Evolutionary conservation across 1,140 invertebrate genomes (phyloP), one percentile per base, ranked within the genome.

Genomic region (Teleogryllus occipitalis): DNA sequence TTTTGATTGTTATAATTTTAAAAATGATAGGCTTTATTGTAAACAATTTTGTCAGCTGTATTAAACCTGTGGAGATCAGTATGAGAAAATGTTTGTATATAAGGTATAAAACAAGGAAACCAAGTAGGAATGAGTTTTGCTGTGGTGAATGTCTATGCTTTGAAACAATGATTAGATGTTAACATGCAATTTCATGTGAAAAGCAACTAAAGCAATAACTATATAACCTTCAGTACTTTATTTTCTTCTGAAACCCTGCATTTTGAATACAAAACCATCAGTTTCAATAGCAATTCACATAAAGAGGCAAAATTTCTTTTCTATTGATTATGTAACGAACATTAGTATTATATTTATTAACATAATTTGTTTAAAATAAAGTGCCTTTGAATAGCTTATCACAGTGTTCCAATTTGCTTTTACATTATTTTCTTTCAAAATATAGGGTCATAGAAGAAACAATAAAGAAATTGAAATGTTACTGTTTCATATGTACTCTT

Each of bases 191-290:
- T 65, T 65, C 54, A 65, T 65, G 18, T 65, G 18, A 65, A 18
- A 65, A 65, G 54, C 54, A 65, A 65, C 54, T 65, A 65, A 65
- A 65, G 54, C 54, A 65, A 65, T 65, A 65, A 65, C 18, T 65
- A 18, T 65, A 65, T 65, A 14, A 10, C 54, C 18, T 65, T 65
- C 18, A 18, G 54, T 65, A 65, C 10, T 65, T 10, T 65, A 10
- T 65, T 65, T 10, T 65, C 54, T 65, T 65, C 54, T 65, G 54
- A 2, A 3, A 65, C 18, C 54, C 54, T 18, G 18, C 54, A 65
- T 65, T 65, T 65, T 14, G 18, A 14, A 10, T 65, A 18, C 18
- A 65, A 65, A 65, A 65, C 5, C 27, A 39, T 39, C 27, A 39
- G 27, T 39, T 39, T 39, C 27, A 39, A 39, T 39, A 39, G 27